Evolutionary conservation across 2,888 invertebrate species (phyloP), one percentile per base, ranked within the genome.

Genomic region (Eupsilia transversa): DNA sequence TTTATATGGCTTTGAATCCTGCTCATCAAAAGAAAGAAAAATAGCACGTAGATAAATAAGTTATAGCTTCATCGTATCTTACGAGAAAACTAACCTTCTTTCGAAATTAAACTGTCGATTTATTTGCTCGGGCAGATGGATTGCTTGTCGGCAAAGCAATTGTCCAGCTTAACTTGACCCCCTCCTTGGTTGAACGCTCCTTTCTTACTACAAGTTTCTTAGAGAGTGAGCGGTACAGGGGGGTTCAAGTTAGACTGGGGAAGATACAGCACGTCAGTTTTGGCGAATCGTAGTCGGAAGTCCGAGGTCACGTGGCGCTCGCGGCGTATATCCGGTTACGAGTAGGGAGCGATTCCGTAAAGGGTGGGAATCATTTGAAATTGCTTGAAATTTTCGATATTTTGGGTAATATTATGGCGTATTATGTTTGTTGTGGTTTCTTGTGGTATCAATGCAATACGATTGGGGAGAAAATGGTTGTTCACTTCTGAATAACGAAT

Each of bases 81-180:
- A 74, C 59, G 70, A 83, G 86, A 88, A 82, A 84, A 83, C 68
- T 80, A 79, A 83, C 81, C 76, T 84, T 75, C 80, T 86, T 86
- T 88, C 85, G 71, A 92, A 93, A 94, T 92, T 93, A 93, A 92
- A 90, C 91, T 92, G 92, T 93, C 92, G 91, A 91, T 92, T 92
- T 93, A 94, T 94, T 93, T 94, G 90, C 90, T 85, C 85, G 79
- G 82, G 86, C 90, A 92, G 93, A 94, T 92, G 92, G 93, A 94
- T 94, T 91, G 92, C 89, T 91, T 90, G 89, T 91, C 89, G 88
- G 87, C 87, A 83, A 86, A 72, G 80, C 86, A 80, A 84, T 84
- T 82, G 88, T 77, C 92, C 86, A 89, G 59, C 74, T 38, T 87
- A 83, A 74, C 74, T 75, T 85, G 90, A 86, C 43, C 88, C 70